A percentile compares a stretch with the other conserved stretches of the same genome.
Evolutionary conservation across 1,140 invertebrate species (phyloP).

Genomic region (Stenopsyche tienmushanensis): DNA sequence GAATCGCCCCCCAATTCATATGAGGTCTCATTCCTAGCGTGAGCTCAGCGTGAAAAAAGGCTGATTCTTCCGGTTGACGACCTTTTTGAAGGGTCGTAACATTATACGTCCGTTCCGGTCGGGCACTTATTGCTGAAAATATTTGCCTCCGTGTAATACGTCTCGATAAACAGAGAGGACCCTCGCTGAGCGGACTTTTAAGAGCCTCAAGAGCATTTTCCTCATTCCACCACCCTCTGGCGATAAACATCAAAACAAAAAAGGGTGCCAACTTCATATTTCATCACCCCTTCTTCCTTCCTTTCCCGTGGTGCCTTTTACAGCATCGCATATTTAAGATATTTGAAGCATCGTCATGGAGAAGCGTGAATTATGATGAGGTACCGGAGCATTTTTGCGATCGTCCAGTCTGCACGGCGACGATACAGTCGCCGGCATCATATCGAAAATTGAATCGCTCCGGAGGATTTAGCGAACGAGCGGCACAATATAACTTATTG

Average conservation of each 20-base stretch:
- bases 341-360: background rate
- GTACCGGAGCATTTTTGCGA: background rate
- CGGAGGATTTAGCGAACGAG: too few relatives aligned
- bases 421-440: too few relatives aligned
- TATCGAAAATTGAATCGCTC: too few relatives aligned
- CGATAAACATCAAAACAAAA: slow-evolving; percentile 10
- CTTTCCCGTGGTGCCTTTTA: background rate
- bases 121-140: background rate
- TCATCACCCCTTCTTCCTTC: background rate
- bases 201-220: background rate
- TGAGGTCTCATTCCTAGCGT: background rate
- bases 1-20: background rate
- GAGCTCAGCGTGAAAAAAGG: background rate
- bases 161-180: background rate
- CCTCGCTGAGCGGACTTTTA: slow-evolving; percentile 2
- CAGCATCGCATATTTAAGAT: background rate
- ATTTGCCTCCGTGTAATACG: slow-evolving; percentile 3
- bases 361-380: background rate
- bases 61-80: background rate
- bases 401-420: background rate
- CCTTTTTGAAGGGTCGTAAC: slow-evolving; percentile 6
- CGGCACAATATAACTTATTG: too few relatives aligned
- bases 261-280: slow-evolving; percentile 7
- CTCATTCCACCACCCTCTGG: background rate
- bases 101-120: slow-evolving; percentile 1